Evolutionary conservation across 2,113 vertebrate species (phyloP).

Genomic region (Onychostoma macrolepis): DNA sequence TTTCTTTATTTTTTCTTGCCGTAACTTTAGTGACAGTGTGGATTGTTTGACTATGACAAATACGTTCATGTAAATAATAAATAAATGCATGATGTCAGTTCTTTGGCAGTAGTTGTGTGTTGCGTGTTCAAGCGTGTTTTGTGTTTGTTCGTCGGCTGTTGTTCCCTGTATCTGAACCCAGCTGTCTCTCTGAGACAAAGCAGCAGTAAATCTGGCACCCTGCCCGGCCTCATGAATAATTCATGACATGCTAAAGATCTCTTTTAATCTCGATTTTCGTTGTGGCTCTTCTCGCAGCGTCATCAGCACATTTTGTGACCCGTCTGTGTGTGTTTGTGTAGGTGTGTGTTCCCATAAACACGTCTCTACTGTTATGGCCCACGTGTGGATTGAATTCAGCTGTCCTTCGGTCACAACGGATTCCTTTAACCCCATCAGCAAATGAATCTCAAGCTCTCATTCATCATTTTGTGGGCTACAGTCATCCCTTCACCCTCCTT

Average conservation of each 20-base stretch:
- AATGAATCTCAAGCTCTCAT: neutral
- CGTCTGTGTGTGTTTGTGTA: constrained; percentile 26
- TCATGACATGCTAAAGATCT: constrained; percentile 67
- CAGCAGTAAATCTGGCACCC: constrained; percentile 56
- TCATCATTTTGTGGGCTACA: neutral
- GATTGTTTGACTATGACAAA: neutral
- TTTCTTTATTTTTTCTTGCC: neutral
- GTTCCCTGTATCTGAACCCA: constrained; percentile 32
- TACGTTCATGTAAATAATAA: neutral
- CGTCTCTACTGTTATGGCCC: too few relatives aligned
- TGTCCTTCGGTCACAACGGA: neutral
- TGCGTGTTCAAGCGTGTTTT: neutral
- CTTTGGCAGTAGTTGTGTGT: neutral
- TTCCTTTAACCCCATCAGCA: neutral
- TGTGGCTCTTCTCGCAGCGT: constrained; percentile 64
- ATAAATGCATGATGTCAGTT: neutral
- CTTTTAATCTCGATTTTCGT: constrained; percentile 74
- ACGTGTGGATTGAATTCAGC: neutral
- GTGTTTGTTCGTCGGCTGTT: neutral
- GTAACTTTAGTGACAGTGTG: neutral
- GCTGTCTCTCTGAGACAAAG: constrained; percentile 61
- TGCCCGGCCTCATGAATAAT: constrained; percentile 69
- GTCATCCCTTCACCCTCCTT: neutral
- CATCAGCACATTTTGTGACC: constrained; percentile 69
- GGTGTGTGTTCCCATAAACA: neutral